Evolutionary conservation across 2,113 vertebrate species (phyloP), one percentile per base, ranked within the genome.

Genomic region (Arizona elegans): DNA sequence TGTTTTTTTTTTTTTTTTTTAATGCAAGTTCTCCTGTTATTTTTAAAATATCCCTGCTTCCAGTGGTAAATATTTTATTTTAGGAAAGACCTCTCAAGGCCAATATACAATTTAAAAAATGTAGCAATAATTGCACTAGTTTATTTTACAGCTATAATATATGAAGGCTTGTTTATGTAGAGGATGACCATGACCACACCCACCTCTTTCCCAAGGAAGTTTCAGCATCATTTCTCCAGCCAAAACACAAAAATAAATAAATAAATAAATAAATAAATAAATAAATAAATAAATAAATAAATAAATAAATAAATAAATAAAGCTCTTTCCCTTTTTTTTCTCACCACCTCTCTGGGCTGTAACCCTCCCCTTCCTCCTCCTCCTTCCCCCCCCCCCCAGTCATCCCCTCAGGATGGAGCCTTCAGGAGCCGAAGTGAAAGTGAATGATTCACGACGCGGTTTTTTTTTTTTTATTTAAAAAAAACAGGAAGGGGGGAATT

Each of bases 381-480:
- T 1, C 10, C 59, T 23, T 1, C 10, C 11, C 3, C 1, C 62
- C 5, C 5, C 62, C 26, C 29, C 1, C 62, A 26, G n/a, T n/a
- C 47, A 43, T 59, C 19, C 90, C 90, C 91, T 87, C 17, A 26
- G 92, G 88, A 95, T 70, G 88, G 87, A 90, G 93, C 91, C 0
- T 59, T 87, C 91, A 59, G 33, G 81, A 91, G 89, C 94, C 94
- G 94, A 97, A 96, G 96, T 87, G 96, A 97, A 97, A 97, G 96
- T 92, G 95, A 96, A 96, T 89, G 92, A 15, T 92, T 93, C 86
- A 89, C 86, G 93, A 88, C 86, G 94, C 94, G 94, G 38, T 94
- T 91, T 56, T 94, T 47, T 56, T 94, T 43, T 91, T 55, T 91
- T 58, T 8, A 52, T 58, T 70, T 12, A 47, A 43, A 70, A 70